These are phyloP conservation scores for Bugulina stolonifera DNA, from an alignment of 2,888 invertebrate species.

Conservation along the genomic window DNA sequence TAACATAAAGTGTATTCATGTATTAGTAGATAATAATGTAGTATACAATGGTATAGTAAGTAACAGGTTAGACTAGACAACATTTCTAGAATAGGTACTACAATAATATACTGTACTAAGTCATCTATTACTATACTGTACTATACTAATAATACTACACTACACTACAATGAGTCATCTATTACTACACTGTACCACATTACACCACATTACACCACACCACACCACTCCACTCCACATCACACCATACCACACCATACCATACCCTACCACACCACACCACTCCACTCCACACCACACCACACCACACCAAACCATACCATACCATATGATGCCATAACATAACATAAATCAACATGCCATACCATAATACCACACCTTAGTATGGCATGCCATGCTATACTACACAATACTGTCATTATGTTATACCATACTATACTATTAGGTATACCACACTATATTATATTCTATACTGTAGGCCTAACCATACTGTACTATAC, in stretches of 20 bases:
- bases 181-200: background rate
- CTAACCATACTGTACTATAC: background rate
- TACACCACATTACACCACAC: background rate
- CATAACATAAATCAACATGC: background rate
- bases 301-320: background rate
- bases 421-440: background rate
- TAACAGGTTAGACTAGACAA: background rate
- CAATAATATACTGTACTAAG: too few species aligned
- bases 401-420: background rate
- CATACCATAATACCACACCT: background rate
- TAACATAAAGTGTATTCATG: too few species aligned
- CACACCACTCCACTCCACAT: background rate
- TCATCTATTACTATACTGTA: too few species aligned
- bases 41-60: too few species aligned
- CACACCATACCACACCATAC: background rate
- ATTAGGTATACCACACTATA: background rate
- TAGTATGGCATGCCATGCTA: background rate
- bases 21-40: background rate
- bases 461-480: background rate
- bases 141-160: too few species aligned
- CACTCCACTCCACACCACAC: background rate
- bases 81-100: too few species aligned
- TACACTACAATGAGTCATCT: background rate
- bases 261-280: too few species aligned
- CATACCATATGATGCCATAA: background rate